Conservation (phyloP, 2,797 vertebrate genomes). For the Amphiprion clarkii region DNA sequence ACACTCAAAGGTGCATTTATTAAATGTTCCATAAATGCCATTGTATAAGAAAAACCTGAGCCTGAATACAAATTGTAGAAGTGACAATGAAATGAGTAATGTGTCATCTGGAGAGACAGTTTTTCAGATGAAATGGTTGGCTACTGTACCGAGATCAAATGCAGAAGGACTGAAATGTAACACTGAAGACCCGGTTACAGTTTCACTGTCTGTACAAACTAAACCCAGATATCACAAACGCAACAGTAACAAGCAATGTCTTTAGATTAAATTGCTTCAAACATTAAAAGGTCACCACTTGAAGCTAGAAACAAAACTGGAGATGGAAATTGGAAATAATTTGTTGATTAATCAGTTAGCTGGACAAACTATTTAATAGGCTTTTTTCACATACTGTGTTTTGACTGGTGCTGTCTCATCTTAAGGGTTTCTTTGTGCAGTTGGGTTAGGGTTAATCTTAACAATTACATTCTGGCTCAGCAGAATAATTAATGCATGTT, state of each 20-base stretch:
- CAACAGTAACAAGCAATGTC: not conserved
- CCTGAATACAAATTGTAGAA: slow-evolving; percentile 21
- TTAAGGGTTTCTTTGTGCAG: not conserved
- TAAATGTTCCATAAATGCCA: slow-evolving; percentile 20
- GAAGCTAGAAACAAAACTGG: not conserved
- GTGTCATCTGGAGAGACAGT: slow-evolving; percentile 1
- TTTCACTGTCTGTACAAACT: slow-evolving; percentile 23
- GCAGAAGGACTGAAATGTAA: slow-evolving; percentile 29
- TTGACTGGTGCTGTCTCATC: not conserved
- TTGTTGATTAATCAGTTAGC: not conserved
- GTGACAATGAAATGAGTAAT: slow-evolving; percentile 44
- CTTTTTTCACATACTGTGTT: not conserved
- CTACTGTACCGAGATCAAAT: slow-evolving; percentile 4
- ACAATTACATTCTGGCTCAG: too few relatives aligned
- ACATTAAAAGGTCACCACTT: too few relatives aligned
- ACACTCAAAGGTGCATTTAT: slow-evolving; percentile 22
- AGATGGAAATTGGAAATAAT: not conserved
- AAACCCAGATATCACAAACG: not conserved
- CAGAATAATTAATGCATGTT: too few relatives aligned
- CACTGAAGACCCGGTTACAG: not conserved
- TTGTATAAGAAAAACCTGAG: not conserved
- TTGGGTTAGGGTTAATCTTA: too few relatives aligned
- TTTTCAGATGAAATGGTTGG: slow-evolving; percentile 1
- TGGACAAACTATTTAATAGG: not conserved
- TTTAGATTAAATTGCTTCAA: slow-evolving; percentile 5